Base-by-base conservation (phyloP, 2,888 invertebrate genomes). In the Linnaemya tessellans region DNA sequence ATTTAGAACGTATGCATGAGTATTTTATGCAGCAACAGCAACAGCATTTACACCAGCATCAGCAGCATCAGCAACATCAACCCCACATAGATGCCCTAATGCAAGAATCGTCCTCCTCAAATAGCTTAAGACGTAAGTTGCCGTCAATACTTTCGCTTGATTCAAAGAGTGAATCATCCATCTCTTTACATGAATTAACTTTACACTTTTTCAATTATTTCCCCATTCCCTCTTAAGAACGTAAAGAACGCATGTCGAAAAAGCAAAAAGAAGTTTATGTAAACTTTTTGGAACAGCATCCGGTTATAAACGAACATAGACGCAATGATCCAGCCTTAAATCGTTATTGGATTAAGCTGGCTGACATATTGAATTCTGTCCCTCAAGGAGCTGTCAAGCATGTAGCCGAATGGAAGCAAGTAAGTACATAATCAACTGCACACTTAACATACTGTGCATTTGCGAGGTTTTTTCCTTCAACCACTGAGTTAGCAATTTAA, bases 181-280 rank as follows among this genome's bases (percentile, higher is more conserved):
- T 15, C 15, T 60, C 22, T 67, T 46, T 15, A 68, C 46, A 49
- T 58, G 64, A 35, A 56, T 56, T 80, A 46, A 71, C 71, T 35
- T 56, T 84, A 8, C 41, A 13, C 11, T 62, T 68, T 68, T 56
- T 74, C 20, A 38, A 54, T 64, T 51, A 49, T 80, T 81, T 56
- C n/a, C 11, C 18, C 15, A 11, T 25, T 75, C 41, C 11, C n/a
- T 58, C 9, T 70, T 77, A 67, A 91, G 91, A 91, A 84, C 91
- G 91, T 46, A 91, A 91, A 85, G 91, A 91, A 77, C 91, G 91
- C 78, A 91, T 91, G 91, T 91, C 91, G 7, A 91, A 91, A 78
- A 89, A 90, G 5, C 91, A 91, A 75, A 91, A 91, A 84, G 91
- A 91, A 70, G 89, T 91, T 10, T 91, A 91, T 77, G 91, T 91